Evolutionary conservation across 2,888 invertebrate genomes (phyloP).

Genomic region (Cataglyphis albicans): DNA sequence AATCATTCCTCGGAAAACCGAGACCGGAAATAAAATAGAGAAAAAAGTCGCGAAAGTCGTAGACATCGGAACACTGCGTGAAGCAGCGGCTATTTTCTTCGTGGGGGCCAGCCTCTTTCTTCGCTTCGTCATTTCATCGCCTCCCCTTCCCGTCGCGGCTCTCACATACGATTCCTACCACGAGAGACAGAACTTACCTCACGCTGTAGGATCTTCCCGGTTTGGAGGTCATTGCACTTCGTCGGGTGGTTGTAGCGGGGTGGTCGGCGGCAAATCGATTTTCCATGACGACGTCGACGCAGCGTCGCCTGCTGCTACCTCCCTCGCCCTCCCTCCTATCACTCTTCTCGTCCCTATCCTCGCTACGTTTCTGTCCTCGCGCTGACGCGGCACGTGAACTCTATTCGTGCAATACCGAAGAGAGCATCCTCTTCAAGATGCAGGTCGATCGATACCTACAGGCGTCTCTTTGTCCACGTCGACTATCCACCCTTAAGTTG

Average conservation of each 20-base stretch:
- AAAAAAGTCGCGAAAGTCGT: slow-evolving; percentile 66
- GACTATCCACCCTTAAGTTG: slow-evolving; percentile 15
- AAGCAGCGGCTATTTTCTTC: slow-evolving; percentile 70
- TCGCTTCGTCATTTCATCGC: slow-evolving; percentile 43
- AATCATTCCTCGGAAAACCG: slow-evolving; percentile 64
- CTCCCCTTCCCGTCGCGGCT: slow-evolving; percentile 10
- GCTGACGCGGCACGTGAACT: slow-evolving; percentile 65
- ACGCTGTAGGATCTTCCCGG: slow-evolving; percentile 81
- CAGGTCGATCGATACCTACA: slow-evolving; percentile 68
- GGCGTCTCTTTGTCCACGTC: slow-evolving; percentile 43
- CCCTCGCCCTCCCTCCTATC: slow-evolving; percentile 23
- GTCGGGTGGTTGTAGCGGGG: slow-evolving; percentile 72
- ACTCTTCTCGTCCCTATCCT: slow-evolving; percentile 13
- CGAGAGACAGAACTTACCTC: slow-evolving; percentile 77
- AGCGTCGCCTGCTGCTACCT: slow-evolving; percentile 56
- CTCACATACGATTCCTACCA: slow-evolving; percentile 9
- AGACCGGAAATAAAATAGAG: slow-evolving; percentile 72
- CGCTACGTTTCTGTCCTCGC: slow-evolving; percentile 3
- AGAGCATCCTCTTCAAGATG: slow-evolving; percentile 73
- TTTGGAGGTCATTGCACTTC: slow-evolving; percentile 84
- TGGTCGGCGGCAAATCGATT: slow-evolving; percentile 79
- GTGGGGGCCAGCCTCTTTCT: slow-evolving; percentile 45
- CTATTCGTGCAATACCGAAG: slow-evolving; percentile 59
- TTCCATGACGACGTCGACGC: slow-evolving; percentile 65
- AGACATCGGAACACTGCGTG: slow-evolving; percentile 65